These are phyloP conservation scores for Pandion haliaetus DNA, from an alignment of 2,113 vertebrate genomes.

Conservation along the genomic window DNA sequence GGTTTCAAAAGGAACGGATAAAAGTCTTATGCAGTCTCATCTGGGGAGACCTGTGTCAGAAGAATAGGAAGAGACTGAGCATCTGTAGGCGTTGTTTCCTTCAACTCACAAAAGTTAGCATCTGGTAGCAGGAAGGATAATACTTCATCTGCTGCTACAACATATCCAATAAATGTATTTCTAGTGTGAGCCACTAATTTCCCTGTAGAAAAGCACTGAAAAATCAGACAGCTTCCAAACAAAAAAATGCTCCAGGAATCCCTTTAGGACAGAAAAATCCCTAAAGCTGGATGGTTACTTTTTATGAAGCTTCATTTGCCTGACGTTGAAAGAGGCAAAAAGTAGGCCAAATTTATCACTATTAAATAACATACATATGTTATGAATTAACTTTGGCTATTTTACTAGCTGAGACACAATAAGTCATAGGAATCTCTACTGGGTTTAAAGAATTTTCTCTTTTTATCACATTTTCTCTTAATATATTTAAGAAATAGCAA, in stretches of 20 bases:
- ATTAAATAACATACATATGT: neutral
- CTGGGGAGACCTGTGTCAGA: neutral
- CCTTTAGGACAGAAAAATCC: neutral
- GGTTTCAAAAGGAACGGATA: neutral
- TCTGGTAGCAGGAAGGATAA: neutral
- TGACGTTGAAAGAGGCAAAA: neutral
- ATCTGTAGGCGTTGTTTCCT: neutral
- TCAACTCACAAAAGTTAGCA: neutral
- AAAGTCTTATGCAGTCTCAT: neutral
- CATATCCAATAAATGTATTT: neutral
- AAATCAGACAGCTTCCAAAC: neutral
- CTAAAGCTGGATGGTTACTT: neutral
- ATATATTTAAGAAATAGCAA: neutral
- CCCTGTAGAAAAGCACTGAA: neutral
- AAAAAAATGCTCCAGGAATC: neutral
- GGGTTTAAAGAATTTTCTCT: neutral
- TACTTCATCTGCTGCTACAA: neutral
- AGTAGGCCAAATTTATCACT: neutral
- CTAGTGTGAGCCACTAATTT: neutral
- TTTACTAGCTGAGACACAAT: neutral
- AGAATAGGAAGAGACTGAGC: neutral
- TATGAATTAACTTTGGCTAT: neutral
- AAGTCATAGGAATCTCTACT: no score
- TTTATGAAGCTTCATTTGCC: neutral
- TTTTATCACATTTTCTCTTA: neutral